Base-by-base conservation (phyloP, 2,797 vertebrate genomes). In the Gastrophryne carolinensis region DNA sequence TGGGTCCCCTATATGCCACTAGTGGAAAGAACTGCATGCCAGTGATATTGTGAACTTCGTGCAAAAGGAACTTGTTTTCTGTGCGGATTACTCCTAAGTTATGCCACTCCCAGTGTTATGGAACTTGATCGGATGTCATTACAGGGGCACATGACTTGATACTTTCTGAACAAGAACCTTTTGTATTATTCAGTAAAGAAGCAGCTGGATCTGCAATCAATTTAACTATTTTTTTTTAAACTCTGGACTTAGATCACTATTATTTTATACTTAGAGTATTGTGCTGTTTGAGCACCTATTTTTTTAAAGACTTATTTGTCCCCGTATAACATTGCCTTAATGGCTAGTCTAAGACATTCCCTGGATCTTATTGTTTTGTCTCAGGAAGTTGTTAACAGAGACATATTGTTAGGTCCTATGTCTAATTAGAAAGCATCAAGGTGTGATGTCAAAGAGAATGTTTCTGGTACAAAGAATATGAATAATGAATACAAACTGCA, bases 1-100 rank as follows among this genome's bases (percentile, higher is more conserved):
- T 98, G 96, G 96, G 92, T 98, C 0, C 96, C 96, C 0, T 91
- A 65, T 5, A 85, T 98, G 60, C 81, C 91, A 1, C 91, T 98
- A 79, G 90, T 91, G 80, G 93, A 94, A 17, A 91, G 94, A 82
- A 13, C 3, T 69, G 5, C 1, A 49, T 47, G 5, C 23, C 11
- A 15, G 3, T 27, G 6, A 44, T 35, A 17, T 17, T 34, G 32
- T 57, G 26, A 9, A 37, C 29, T 6, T 15, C 26, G 9, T 50
- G 26, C 7, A 41, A 27, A 30, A 29, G 26, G 7, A 50, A n/a
- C 7, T 11, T 12, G 7, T 6, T 58, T 10, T 23, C n/a, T 41
- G n/a, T 3, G 5, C 34, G 41, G 62, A 64, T 56, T 47, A 30
- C 2, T 24, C n/a, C 24, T 37, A 15, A 23, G 8, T 11, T 53